Percentiles rank a stretch among this genome's conserved stretches.
These are phyloP conservation scores for Cotesia chilonis DNA, from an alignment of 1,140 invertebrate genomes.

Conservation along the genomic window DNA sequence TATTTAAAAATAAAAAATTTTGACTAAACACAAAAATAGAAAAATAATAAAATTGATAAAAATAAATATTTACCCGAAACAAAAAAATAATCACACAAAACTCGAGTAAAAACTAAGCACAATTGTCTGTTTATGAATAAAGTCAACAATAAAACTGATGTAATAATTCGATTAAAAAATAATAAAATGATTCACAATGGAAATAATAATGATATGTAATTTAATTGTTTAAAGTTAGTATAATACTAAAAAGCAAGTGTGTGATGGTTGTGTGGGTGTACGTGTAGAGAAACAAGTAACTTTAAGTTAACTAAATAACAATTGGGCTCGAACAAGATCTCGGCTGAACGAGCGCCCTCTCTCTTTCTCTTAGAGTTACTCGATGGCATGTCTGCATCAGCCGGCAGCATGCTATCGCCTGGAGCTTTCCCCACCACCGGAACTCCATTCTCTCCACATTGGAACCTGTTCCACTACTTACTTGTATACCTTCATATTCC, in stretches of 20 bases:
- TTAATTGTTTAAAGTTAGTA: too few species aligned
- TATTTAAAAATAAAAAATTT: neutral
- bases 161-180: too few species aligned
- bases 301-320: too few species aligned
- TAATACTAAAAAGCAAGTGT: too few species aligned
- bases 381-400: constrained; percentile 2
- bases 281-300: too few species aligned
- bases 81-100: too few species aligned
- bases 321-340: constrained; percentile 44
- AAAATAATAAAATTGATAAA: neutral
- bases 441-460: constrained; percentile 6
- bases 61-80: constrained; percentile 1
- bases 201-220: too few species aligned
- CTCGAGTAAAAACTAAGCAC: too few species aligned
- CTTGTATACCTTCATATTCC: neutral
- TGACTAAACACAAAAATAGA: neutral
- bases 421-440: neutral
- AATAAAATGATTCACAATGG: too few species aligned
- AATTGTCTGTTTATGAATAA: too few species aligned
- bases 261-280: too few species aligned
- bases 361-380: neutral
- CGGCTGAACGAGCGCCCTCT: constrained; percentile 62
- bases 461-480: constrained; percentile 10
- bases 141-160: too few species aligned
- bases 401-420: neutral